A percentile compares a stretch with the other conserved stretches of the same genome.
Evolutionary conservation across 2,797 vertebrate genomes (phyloP).

Genomic region (Cephalopachus bancanus): DNA sequence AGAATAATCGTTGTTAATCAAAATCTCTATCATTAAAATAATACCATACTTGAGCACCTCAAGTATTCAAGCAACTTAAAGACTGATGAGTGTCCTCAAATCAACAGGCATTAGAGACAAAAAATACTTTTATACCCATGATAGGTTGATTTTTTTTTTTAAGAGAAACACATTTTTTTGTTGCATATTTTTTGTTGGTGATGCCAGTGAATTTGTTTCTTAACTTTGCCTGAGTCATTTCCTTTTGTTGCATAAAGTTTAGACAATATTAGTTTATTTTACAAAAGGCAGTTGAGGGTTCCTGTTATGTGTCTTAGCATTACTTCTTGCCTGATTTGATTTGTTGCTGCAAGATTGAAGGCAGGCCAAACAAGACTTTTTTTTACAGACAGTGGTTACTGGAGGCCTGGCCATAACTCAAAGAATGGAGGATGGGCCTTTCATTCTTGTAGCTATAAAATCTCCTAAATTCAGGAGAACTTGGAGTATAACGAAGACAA

Average conservation of each 20-base stretch:
- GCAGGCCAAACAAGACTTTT: not conserved
- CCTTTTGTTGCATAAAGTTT: not conserved
- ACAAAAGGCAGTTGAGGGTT: not conserved
- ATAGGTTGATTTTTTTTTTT: not conserved
- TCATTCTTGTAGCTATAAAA: not conserved
- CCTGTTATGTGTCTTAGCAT: not conserved
- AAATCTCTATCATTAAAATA: constrained; percentile 55
- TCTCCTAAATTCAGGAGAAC: not conserved
- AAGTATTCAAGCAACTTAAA: constrained; percentile 1
- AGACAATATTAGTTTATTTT: constrained; percentile 36
- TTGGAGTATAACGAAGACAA: not conserved
- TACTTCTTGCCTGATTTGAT: not conserved
- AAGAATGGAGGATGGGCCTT: not conserved
- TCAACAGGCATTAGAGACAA: not conserved
- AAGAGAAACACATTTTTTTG: not conserved
- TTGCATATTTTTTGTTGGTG: constrained; percentile 38
- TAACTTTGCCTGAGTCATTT: not conserved
- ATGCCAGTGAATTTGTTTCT: constrained; percentile 27
- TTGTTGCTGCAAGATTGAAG: constrained; percentile 1
- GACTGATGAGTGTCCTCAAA: not conserved
- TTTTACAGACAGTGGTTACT: not conserved
- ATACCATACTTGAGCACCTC: not conserved
- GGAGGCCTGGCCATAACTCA: not conserved
- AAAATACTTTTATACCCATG: not conserved
- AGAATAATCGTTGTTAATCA: not conserved